Evolutionary conservation across 2,113 vertebrate species (phyloP).

Genomic region (Phasianus colchicus): DNA sequence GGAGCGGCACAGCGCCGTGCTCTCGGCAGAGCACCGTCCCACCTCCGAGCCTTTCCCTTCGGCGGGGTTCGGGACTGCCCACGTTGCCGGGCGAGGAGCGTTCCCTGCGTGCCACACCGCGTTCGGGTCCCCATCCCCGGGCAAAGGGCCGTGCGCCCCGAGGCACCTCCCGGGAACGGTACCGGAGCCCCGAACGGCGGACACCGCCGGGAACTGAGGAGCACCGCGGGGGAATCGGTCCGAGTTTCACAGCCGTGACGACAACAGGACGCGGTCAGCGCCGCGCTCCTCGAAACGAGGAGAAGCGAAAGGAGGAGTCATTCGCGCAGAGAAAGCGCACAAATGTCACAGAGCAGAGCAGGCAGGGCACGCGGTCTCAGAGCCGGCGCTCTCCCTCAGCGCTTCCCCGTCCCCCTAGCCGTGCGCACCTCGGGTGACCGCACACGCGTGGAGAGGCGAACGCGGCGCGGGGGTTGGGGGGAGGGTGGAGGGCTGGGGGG

Average conservation of each 20-base stretch:
- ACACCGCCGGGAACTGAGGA: no score
- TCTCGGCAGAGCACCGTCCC: conserved; percentile 47
- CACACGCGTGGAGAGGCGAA: neutral
- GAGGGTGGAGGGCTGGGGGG: neutral
- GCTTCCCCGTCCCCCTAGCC: no score
- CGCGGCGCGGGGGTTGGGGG: neutral
- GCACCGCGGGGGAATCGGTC: no score
- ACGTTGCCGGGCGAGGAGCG: neutral
- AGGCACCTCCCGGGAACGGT: neutral
- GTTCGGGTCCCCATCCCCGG: neutral
- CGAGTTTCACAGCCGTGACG: no score
- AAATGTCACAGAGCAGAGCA: no score
- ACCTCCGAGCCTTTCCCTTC: neutral
- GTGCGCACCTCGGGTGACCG: neutral
- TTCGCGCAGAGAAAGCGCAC: neutral
- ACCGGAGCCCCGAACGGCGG: no score
- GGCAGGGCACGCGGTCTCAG: no score
- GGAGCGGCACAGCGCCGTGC: conserved; percentile 9
- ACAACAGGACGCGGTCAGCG: no score
- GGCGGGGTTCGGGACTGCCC: conserved; percentile 29
- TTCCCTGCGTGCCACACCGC: neutral
- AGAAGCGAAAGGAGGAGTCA: neutral
- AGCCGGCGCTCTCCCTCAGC: neutral
- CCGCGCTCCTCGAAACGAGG: no score
- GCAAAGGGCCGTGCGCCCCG: neutral